A percentile compares a stretch with the other conserved stretches of the same genome.
Conservation (phyloP, 2,113 vertebrate genomes). For the Petrocephalus zakoni region DNA sequence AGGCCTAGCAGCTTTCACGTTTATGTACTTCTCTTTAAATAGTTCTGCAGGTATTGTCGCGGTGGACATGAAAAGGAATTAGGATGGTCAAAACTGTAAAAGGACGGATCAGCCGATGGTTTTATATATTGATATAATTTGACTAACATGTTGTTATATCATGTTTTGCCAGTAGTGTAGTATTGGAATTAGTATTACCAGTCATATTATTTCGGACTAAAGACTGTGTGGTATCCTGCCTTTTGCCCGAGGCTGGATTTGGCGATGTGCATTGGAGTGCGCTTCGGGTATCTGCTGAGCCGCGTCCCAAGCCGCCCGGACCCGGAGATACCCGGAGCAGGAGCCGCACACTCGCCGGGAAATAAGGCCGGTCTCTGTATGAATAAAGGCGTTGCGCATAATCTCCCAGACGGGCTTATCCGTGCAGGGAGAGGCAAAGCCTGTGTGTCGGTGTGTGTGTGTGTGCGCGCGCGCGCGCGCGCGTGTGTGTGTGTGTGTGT, state of each 20-base stretch:
- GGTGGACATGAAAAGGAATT: not conserved
- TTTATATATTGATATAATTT: not conserved
- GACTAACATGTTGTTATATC: not conserved
- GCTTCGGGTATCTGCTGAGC: not conserved
- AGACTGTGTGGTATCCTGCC: not conserved
- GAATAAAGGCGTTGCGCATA: conserved; percentile 41
- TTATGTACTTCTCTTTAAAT: not conserved
- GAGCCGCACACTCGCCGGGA: not conserved
- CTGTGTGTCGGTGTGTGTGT: conserved; percentile 13
- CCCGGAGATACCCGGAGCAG: not conserved
- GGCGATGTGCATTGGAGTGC: not conserved
- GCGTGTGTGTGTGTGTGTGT: not conserved
- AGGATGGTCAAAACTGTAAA: not conserved
- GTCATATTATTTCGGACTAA: not conserved
- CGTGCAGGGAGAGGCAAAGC: conserved; percentile 16
- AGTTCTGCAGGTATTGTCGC: not conserved
- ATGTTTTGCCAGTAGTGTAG: not conserved
- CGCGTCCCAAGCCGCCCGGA: not conserved
- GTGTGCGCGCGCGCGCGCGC: not conserved
- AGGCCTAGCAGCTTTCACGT: not conserved
- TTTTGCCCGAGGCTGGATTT: not conserved
- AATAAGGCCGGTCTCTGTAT: conserved; percentile 18
- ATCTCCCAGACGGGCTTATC: not conserved
- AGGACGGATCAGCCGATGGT: not conserved
- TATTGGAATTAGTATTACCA: not conserved